Evolutionary conservation across 2,888 invertebrate species (phyloP).

Genomic region (Crematogaster levior): DNA sequence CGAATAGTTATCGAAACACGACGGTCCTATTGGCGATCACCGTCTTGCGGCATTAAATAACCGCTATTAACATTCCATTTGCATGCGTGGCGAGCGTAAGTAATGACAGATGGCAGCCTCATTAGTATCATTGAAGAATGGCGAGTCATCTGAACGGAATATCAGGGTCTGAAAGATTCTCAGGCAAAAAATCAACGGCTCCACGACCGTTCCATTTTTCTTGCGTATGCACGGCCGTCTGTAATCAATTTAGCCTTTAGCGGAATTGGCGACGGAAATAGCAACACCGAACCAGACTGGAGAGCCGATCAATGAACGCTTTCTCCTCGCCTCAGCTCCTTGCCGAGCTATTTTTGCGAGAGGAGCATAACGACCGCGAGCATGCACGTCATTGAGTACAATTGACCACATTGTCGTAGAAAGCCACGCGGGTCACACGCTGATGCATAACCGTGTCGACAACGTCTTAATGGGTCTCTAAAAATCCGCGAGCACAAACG

Average conservation of each 20-base stretch:
- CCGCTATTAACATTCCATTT: slow-evolving; percentile 48
- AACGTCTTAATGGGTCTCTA: slow-evolving; percentile 41
- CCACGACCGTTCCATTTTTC: slow-evolving; percentile 43
- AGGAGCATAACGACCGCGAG: slow-evolving; percentile 59
- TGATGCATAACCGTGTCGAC: slow-evolving; percentile 71
- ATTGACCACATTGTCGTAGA: slow-evolving; percentile 63
- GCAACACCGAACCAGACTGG: slow-evolving; percentile 39
- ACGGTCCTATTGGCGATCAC: slow-evolving; percentile 20
- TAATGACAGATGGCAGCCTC: slow-evolving; percentile 42
- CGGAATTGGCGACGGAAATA: slow-evolving; percentile 60
- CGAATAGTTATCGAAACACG: slow-evolving; percentile 39
- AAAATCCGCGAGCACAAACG: background rate
- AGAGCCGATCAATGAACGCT: slow-evolving; percentile 61
- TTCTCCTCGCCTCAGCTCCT: slow-evolving; percentile 26
- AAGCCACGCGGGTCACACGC: slow-evolving; percentile 65
- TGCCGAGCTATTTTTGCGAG: slow-evolving; percentile 62
- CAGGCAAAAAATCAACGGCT: slow-evolving; percentile 12
- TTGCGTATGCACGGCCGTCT: slow-evolving; percentile 19
- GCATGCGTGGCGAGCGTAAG: slow-evolving; percentile 37
- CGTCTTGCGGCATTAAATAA: slow-evolving; percentile 50
- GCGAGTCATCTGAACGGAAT: slow-evolving; percentile 19
- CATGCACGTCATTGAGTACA: slow-evolving; percentile 66
- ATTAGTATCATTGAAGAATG: slow-evolving; percentile 38
- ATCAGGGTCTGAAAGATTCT: slow-evolving; percentile 11
- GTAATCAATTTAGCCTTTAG: slow-evolving; percentile 47